Evolutionary conservation across 64 coral and sea anemone species (phyloP), one percentile per base, ranked within the genome.

Genomic region (Pachyseris speciosa): DNA sequence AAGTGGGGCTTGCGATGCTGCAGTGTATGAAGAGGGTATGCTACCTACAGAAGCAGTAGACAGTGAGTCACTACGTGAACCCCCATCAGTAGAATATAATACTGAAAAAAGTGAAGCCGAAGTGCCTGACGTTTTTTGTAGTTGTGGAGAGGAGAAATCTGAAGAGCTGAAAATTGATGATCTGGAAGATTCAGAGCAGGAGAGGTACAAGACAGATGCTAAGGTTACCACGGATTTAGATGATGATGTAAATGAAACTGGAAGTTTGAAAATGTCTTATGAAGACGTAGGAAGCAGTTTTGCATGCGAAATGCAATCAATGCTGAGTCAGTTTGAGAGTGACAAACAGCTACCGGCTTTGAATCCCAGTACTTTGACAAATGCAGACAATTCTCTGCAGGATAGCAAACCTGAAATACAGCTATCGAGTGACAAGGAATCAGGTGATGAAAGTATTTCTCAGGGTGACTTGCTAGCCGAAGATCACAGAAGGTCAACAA

Each of bases 231-330:
- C 32, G 78, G 86, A 89, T 28, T 47, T 89, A 29, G 94, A 88
- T 39, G 92, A 93, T 89, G 78, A 93, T 45, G 86, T 49, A 28
- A 75, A 79, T 4, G 77, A 73, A 80, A 86, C 74, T 77, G 88
- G 26, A 75, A 79, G 42, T 81, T 85, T 97, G 19, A 83, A 13
- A 70, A 49, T 85, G 75, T 85, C 89, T 2, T 84, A 90, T 40
- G 91, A 97, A 45, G 83, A 97, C 50, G 45, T 97, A 27, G 91
- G 87, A 32, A 61, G 87, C n/a, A 93, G 90, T 78, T 97, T 97
- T 90, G 95, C 91, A 36, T 57, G 78, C 32, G 95, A 97, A 81
- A 94, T 97, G 91, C 59, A 91, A 80, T 34, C 86, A 63, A 64
- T 97, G 71, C 19, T 93, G 34, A 80, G 74, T 20, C 49, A 93